Conservation (phyloP, 2,888 invertebrate species). For the Orthosia gracilis region DNA sequence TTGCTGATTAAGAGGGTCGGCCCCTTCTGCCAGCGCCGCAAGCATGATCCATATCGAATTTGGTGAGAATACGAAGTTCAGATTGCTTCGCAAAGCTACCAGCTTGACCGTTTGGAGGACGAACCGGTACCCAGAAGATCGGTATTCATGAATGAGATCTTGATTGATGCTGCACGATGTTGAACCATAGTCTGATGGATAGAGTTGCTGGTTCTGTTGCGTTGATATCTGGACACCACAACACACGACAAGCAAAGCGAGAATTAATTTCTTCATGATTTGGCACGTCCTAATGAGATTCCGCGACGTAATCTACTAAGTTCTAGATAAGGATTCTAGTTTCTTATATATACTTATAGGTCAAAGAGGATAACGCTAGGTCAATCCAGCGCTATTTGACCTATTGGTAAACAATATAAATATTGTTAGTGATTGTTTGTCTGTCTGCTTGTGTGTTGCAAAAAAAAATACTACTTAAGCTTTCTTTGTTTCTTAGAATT, state of each 20-base stretch:
- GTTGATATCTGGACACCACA: slow-evolving; percentile 23
- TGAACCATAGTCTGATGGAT: neutral
- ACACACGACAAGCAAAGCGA: slow-evolving; percentile 19
- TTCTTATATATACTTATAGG: slow-evolving; percentile 34
- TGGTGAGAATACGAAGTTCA: slow-evolving; percentile 50
- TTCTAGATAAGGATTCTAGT: neutral
- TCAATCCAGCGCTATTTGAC: no score
- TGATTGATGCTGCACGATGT: slow-evolving; percentile 15
- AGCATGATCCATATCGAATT: slow-evolving; percentile 54
- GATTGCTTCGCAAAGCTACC: slow-evolving; percentile 15
- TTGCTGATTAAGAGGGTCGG: slow-evolving; percentile 45
- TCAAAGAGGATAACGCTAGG: neutral
- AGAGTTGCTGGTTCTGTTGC: slow-evolving; percentile 22
- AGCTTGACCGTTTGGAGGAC: slow-evolving; percentile 3
- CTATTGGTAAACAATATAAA: no score
- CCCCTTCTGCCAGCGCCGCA: slow-evolving; percentile 62
- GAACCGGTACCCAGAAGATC: slow-evolving; percentile 35
- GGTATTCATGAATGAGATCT: slow-evolving; percentile 30
- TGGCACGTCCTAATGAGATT: slow-evolving; percentile 30
- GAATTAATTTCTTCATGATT: slow-evolving; percentile 25
- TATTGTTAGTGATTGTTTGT: no score
- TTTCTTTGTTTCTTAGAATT: no score
- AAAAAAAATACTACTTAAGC: neutral
- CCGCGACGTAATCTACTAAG: slow-evolving; percentile 17
- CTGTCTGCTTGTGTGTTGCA: neutral